Conservation (phyloP, 92 coral and sea anemone species). For the Desmophyllum pertusum region DNA sequence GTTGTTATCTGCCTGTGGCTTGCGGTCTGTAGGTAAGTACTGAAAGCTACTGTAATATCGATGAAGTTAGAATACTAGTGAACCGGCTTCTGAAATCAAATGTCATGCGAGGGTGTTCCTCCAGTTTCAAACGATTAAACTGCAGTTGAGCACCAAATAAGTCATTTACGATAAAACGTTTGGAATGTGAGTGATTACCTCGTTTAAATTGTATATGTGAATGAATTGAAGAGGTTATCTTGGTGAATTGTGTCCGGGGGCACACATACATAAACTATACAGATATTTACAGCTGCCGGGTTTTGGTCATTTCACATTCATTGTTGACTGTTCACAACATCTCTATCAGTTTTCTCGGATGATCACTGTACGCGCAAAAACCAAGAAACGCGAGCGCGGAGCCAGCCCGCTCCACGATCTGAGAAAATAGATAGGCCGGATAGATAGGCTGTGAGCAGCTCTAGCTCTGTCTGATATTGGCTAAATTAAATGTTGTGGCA, state of each 20-base stretch:
- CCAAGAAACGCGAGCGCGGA: too few species aligned
- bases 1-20: slow-evolving; percentile 9
- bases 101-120: not conserved
- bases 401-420: too few species aligned
- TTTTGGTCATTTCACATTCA: not conserved
- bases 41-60: too few species aligned
- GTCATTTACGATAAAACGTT: not conserved
- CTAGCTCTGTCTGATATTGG: too few species aligned
- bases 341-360: too few species aligned
- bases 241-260: not conserved
- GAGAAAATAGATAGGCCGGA: too few species aligned
- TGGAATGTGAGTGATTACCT: too few species aligned
- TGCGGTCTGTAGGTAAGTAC: slow-evolving; percentile 21
- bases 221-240: too few species aligned
- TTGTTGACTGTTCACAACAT: too few species aligned
- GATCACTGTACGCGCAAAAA: too few species aligned
- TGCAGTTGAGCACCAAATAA: not conserved
- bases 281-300: not conserved
- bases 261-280: not conserved
- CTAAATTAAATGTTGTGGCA: too few species aligned
- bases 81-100: not conserved
- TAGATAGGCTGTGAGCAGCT: too few species aligned
- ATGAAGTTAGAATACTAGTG: not conserved
- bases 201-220: not conserved
- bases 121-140: not conserved